phyloP scores from a whole-genome alignment of 2,797 vertebrate species.

The Brachyrhaphis roseni region DNA sequence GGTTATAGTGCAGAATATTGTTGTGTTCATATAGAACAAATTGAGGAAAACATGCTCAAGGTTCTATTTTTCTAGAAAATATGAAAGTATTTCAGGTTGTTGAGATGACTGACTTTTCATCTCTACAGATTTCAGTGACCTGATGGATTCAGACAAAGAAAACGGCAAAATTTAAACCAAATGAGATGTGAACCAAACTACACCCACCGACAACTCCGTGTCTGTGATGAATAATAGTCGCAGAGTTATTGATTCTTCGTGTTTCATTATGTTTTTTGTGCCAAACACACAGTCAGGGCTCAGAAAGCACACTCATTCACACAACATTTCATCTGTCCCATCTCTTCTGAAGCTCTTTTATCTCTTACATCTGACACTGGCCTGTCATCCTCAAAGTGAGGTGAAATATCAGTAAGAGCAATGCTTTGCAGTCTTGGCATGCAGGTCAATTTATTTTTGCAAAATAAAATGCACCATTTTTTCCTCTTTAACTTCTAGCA shows the following conservation, averaged over 20 bases:
- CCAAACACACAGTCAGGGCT: neutral
- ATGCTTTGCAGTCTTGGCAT: neutral
- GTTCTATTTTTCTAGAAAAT: neutral
- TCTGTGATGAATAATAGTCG: neutral
- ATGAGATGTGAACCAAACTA: neutral
- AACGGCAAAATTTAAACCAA: neutral
- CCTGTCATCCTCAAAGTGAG: neutral
- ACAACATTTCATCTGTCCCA: conserved; percentile 1
- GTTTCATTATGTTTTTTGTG: neutral
- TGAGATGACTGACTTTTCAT: neutral
- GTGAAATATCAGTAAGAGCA: neutral
- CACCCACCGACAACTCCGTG: neutral
- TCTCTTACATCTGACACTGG: conserved; percentile 2
- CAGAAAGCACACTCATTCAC: neutral
- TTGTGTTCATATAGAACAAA: neutral
- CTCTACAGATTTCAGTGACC: neutral
- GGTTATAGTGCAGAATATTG: neutral
- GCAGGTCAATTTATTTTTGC: neutral
- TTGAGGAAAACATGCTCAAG: neutral
- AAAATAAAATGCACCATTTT: neutral
- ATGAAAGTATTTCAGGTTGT: neutral
- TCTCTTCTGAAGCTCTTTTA: neutral
- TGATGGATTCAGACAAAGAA: neutral
- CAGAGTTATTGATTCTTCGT: neutral
- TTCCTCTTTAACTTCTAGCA: neutral